Evolutionary conservation across 2,113 vertebrate genomes (phyloP), one percentile per base, ranked within the genome.

Genomic region (Coturnix japonica): DNA sequence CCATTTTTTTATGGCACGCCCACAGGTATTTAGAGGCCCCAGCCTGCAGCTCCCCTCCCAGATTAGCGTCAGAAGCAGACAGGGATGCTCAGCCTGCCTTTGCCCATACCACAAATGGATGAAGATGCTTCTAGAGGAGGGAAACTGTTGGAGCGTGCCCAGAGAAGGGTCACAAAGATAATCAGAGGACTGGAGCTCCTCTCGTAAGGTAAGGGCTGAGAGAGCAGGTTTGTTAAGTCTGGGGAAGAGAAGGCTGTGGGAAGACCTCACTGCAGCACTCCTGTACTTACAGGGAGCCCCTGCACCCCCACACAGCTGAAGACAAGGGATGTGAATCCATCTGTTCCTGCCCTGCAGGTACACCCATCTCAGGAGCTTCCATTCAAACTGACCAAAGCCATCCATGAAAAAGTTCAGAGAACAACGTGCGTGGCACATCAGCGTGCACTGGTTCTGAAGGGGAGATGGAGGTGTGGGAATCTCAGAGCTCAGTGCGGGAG

Each of bases 341-440:
- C 83, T 88, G 71, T 74, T 93, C 84, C 70, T 69, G 63, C 80
- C 70, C 78, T 18, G 43, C 25, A 80, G 72, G 2, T 69, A 49
- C 57, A 56, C 60, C 47, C 39, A 47, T 56, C 5, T 23, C 47
- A 35, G 53, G 39, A 75, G 23, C 39, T 81, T 47, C 33, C 11
- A 0, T 21, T 51, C 53, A 19, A 51, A 89, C 17, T 1, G 39
- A 77, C 79, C 60, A 43, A 66, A 81, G 2, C 21, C 28, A 63
- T 37, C 78, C 47, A 18, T 49, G 39, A 56, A 43, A 69, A 51
- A 10, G 25, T n/a, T 26, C 0, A 0, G 46, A 46, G 70, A 53
- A 44, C 47, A 53, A 11, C 0, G 0, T 0, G 0, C 16, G 51
- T 39, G 69, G 61, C 76, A 77, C 35, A 77, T 67, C 89, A 65